Conservation (phyloP, 2,888 invertebrate species). For the Lasioglossum leucozonium region DNA sequence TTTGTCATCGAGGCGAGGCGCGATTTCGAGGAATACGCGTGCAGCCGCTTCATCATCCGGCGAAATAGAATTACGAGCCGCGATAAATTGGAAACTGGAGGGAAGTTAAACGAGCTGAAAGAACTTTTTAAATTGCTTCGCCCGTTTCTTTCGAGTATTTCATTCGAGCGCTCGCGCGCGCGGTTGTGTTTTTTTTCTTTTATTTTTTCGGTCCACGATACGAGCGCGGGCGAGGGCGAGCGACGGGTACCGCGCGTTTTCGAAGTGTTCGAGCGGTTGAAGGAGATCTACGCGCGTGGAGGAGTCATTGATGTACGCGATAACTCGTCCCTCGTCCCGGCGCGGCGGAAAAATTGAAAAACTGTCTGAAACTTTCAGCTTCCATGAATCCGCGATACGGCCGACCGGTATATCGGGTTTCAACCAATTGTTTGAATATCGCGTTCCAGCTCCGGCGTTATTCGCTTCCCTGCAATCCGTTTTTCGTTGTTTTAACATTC, state of each 20-base stretch:
- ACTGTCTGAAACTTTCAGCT: neutral
- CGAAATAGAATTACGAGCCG: slow-evolving; percentile 38
- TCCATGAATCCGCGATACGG: neutral
- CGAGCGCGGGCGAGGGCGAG: too few species aligned
- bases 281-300: neutral
- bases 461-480: neutral
- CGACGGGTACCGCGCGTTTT: neutral
- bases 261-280: slow-evolving; percentile 2
- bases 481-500: neutral
- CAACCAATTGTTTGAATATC: neutral
- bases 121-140: slow-evolving; percentile 28
- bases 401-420: neutral
- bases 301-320: slow-evolving; percentile 10
- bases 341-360: neutral
- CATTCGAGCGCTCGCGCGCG: neutral
- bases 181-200: neutral
- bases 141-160: slow-evolving; percentile 15
- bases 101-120: slow-evolving; percentile 12
- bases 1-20: slow-evolving; percentile 16
- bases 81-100: slow-evolving; percentile 33
- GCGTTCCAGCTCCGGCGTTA: neutral
- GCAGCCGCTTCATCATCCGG: slow-evolving; percentile 17
- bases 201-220: too few species aligned
- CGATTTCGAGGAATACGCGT: slow-evolving; percentile 7
- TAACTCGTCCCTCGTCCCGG: neutral